These are phyloP conservation scores for Trissolcus japonicus DNA, from an alignment of 2,888 invertebrate species.

Conservation along the genomic window DNA sequence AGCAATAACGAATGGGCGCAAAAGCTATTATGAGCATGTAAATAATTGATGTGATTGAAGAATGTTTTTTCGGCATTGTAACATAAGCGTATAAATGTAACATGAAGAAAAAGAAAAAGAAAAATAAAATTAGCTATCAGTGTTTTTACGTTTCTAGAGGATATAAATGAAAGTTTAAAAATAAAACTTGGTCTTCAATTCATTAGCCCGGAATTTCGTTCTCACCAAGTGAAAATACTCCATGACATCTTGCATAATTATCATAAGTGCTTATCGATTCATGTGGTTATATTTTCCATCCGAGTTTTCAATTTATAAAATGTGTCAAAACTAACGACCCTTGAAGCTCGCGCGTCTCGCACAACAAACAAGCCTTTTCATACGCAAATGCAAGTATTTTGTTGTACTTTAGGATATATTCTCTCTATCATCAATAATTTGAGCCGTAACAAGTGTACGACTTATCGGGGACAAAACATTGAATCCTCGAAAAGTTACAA, in stretches of 20 bases:
- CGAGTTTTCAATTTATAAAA: too few species aligned
- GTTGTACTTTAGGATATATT: neutral
- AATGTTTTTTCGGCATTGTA: constrained; percentile 34
- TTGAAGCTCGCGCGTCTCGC: too few species aligned
- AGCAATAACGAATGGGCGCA: constrained; percentile 46
- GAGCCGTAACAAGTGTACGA: constrained; percentile 6
- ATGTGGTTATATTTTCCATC: too few species aligned
- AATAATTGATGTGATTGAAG: constrained; percentile 36
- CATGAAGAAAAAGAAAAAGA: neutral
- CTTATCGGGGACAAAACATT: constrained; percentile 6
- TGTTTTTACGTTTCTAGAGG: constrained; percentile 55
- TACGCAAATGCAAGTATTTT: too few species aligned
- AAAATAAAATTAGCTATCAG: constrained; percentile 41
- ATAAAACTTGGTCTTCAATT: constrained; percentile 7
- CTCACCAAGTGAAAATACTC: too few species aligned
- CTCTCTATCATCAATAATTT: too few species aligned
- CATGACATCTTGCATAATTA: neutral
- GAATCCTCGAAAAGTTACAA: constrained; percentile 9
- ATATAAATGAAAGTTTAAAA: constrained; percentile 48
- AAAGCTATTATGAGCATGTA: constrained; percentile 40
- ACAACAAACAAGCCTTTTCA: too few species aligned
- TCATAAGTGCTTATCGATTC: neutral
- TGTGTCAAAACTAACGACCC: too few species aligned
- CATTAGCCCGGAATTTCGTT: constrained; percentile 5
- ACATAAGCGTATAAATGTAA: constrained; percentile 45